Evolutionary conservation across 1,140 invertebrate species (phyloP), one percentile per base, ranked within the genome.

Genomic region (Coelopa frigida): DNA sequence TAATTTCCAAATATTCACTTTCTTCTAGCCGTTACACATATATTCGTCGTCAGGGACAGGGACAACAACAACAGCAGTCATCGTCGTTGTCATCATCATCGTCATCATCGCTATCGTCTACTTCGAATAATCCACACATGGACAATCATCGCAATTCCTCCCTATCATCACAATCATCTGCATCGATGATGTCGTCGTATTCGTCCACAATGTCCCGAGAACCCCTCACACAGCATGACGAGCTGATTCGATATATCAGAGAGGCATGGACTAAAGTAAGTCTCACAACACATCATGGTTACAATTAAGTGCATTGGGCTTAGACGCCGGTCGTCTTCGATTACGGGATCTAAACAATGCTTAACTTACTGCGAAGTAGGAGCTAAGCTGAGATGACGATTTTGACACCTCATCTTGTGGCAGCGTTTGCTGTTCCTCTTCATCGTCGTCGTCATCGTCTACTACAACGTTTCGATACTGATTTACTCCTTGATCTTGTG

Each of bases 181-280:
- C 50, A 35, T 40, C 46, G 42, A 37, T 46, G 18, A 45, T 44
- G n/a, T 37, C 35, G 37, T 33, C 22, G 44, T 46, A 29, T 37
- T 22, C 33, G 20, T 22, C 49, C 17, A 22, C 38, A 29, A 22
- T 41, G 33, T 35, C 51, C 38, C 41, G 47, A 35, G 47, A 52
- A 44, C 53, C 61, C 12, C 43, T 62, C 18, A 68, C 64, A 32
- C 64, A 68, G 40, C 64, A 68, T 39, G 64, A 68, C 48, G 64
- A 68, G 49, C 50, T 68, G 41, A 68, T 68, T 46, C 56, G 55
- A 15, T 68, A 68, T 40, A 68, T 68, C 41, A 56, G 55, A 20
- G 64, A 63, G 48, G 64, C 64, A 31, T 68, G 64, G 64, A 63
- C 51, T 32, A 67, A 68, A 52, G 64, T 68, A 41, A 59, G 54